These are phyloP conservation scores for Prenolepis imparis DNA, from an alignment of 2,888 invertebrate species.

Conservation along the genomic window DNA sequence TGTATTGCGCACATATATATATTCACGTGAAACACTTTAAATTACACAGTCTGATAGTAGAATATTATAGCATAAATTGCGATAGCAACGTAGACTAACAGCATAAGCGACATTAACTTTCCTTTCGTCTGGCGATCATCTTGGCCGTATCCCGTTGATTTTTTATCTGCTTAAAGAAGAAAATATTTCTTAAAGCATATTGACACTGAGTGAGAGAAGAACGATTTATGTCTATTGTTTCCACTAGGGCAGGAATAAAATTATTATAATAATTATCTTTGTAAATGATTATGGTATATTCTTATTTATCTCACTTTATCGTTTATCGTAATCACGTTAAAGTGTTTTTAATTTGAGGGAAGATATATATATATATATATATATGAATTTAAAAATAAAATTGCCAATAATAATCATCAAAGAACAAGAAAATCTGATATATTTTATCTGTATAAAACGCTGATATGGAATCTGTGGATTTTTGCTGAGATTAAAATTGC, in stretches of 20 bases:
- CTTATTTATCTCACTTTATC: not conserved
- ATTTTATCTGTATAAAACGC: not conserved
- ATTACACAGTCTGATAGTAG: slow-evolving; percentile 41
- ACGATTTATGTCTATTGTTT: not conserved
- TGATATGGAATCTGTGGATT: not conserved
- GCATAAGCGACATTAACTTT: slow-evolving; percentile 60
- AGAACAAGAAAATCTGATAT: not conserved
- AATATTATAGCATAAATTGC: slow-evolving; percentile 77
- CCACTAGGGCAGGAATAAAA: not conserved
- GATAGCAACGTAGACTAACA: slow-evolving; percentile 67
- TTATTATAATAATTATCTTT: not conserved
- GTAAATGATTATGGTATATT: not conserved
- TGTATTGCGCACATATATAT: not conserved
- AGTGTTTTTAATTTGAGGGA: not conserved
- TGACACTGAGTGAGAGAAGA: not conserved
- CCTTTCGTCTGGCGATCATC: slow-evolving; percentile 55
- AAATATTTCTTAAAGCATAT: not conserved
- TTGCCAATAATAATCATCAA: not conserved
- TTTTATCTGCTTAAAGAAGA: slow-evolving; percentile 22
- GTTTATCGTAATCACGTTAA: not conserved
- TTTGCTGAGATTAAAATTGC: not conserved
- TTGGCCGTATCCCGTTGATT: too few species aligned
- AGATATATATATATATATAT: not conserved
- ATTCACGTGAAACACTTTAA: not conserved
- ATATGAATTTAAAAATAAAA: not conserved